Evolutionary conservation across 2,888 invertebrate genomes (phyloP).

Genomic region (Steromphala cineraria): DNA sequence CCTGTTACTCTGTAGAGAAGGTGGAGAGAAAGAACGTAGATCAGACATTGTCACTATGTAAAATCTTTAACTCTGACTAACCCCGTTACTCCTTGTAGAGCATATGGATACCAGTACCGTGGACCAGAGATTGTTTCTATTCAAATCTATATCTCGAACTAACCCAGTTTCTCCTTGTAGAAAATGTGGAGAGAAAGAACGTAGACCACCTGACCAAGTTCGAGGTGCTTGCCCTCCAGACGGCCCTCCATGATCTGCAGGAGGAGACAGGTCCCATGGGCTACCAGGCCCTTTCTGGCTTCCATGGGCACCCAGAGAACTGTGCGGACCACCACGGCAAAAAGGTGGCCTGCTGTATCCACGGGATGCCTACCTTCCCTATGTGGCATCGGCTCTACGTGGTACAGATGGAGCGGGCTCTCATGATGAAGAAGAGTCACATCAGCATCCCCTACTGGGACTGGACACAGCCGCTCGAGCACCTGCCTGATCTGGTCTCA

Average conservation of each 20-base stretch:
- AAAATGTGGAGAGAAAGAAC: constrained; percentile 34
- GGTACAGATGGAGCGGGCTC: constrained; percentile 16
- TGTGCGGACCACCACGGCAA: constrained; percentile 20
- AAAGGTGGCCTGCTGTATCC: constrained; percentile 10
- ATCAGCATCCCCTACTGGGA: constrained; percentile 49
- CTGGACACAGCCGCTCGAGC: constrained; percentile 34
- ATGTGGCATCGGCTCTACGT: constrained; percentile 27
- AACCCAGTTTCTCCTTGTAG: background rate
- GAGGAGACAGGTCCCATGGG: constrained; percentile 28
- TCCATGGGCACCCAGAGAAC: constrained; percentile 38
- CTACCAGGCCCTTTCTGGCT: constrained; percentile 34
- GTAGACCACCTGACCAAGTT: constrained; percentile 30
- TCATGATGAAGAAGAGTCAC: background rate
- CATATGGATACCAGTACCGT: too few species aligned
- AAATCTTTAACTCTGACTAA: too few species aligned
- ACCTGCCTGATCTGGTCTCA: constrained; percentile 35
- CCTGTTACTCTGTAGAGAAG: background rate
- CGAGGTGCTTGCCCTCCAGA: constrained; percentile 36
- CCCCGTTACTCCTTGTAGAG: too few species aligned
- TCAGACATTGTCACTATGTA: too few species aligned
- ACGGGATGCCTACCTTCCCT: constrained; percentile 27
- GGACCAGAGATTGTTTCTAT: too few species aligned
- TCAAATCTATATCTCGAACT: too few species aligned
- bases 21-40: too few species aligned
- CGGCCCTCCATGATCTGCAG: constrained; percentile 23